Percentiles rank a stretch among this genome's conserved stretches.
Conservation (phyloP, 2,113 vertebrate genomes). For the Perca fluviatilis region DNA sequence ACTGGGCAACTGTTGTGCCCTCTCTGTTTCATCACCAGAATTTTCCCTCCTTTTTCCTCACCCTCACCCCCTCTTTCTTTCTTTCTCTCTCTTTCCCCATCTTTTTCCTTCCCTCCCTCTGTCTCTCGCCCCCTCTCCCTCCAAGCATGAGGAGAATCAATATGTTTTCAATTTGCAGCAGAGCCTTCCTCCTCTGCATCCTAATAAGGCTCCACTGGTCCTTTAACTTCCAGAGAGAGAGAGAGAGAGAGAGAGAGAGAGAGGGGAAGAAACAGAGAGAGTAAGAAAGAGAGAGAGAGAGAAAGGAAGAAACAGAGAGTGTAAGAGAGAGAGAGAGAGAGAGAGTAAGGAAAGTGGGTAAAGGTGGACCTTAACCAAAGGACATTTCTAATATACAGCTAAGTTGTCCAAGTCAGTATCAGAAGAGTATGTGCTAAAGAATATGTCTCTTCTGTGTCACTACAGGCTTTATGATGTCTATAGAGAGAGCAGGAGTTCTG, state of each 20-base stretch:
- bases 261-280: not conserved
- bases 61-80: slow-evolving; percentile 1
- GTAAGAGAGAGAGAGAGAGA: not conserved
- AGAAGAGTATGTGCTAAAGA: not conserved
- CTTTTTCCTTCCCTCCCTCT: slow-evolving; percentile 41
- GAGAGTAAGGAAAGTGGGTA: not conserved
- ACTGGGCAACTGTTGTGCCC: slow-evolving; percentile 14
- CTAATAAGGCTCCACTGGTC: slow-evolving; percentile 74
- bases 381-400: slow-evolving; percentile 41
- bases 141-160: slow-evolving; percentile 77
- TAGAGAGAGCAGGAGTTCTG: not conserved
- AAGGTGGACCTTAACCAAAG: slow-evolving; percentile 39
- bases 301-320: not conserved
- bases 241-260: not conserved
- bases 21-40: slow-evolving; percentile 21
- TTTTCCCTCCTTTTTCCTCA: not conserved
- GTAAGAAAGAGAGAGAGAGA: not conserved
- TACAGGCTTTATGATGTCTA: not conserved
- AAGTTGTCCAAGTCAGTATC: slow-evolving; percentile 23
- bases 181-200: slow-evolving; percentile 81
- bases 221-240: slow-evolving; percentile 65
- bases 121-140: slow-evolving; percentile 61
- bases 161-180: slow-evolving; percentile 83
- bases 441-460: slow-evolving; percentile 22
- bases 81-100: slow-evolving; percentile 17